These are phyloP conservation scores for Magallana ariakensis DNA, from an alignment of 1,140 invertebrate species.

Conservation along the genomic window DNA sequence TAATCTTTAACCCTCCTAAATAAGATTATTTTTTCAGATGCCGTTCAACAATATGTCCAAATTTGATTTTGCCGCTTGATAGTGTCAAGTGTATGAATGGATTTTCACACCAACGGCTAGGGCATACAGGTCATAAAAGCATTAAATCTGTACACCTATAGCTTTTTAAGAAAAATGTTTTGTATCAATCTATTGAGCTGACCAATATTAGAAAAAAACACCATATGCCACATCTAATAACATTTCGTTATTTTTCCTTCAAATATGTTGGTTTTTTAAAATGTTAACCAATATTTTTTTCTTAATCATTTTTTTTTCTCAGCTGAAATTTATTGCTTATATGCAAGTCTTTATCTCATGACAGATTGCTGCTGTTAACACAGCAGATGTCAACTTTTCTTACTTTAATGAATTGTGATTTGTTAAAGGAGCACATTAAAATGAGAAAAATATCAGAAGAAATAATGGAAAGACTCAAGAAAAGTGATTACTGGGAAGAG, in stretches of 20 bases:
- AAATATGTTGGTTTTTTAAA: not conserved
- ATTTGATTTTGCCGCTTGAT: not conserved
- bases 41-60: constrained; percentile 14
- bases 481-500: not conserved
- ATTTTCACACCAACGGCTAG: not conserved
- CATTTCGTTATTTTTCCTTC: not conserved
- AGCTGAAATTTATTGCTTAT: not conserved
- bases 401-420: not conserved
- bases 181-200: no score
- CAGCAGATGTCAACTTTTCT: constrained; percentile 18
- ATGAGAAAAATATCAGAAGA: not conserved
- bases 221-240: not conserved
- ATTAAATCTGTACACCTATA: not conserved
- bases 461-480: constrained; percentile 6
- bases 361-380: constrained; percentile 2
- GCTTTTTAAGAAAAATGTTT: no score
- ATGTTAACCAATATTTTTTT: not conserved
- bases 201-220: not conserved
- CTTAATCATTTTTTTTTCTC: not conserved
- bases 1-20: not conserved
- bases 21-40: constrained; percentile 32
- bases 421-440: constrained; percentile 15
- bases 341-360: constrained; percentile 23
- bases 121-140: not conserved
- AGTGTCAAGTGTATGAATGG: not conserved